phyloP scores from a whole-genome alignment of 92 coral and sea anemone species.

The Nematostella vectensis region DNA sequence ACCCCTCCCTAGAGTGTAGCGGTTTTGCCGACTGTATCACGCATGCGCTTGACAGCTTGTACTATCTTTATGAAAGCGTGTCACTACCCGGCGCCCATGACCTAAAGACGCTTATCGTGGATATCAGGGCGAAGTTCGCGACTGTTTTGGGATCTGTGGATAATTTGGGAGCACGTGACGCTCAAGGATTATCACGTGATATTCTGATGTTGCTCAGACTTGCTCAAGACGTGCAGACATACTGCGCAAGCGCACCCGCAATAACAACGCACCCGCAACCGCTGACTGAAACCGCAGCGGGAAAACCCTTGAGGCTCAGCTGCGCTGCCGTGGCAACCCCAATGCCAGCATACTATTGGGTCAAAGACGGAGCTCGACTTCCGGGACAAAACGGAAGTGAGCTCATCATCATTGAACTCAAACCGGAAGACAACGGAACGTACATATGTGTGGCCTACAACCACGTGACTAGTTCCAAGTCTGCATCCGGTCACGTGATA shows the following conservation, averaged over 20 bases:
- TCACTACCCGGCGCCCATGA: slow-evolving; percentile 33
- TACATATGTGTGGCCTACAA: slow-evolving; percentile 63
- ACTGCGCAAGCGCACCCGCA: slow-evolving; percentile 67
- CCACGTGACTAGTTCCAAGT: slow-evolving; percentile 38
- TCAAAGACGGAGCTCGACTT: slow-evolving; percentile 30
- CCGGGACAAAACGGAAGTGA: slow-evolving; percentile 10
- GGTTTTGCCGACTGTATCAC: slow-evolving; percentile 63
- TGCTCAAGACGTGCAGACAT: slow-evolving; percentile 20
- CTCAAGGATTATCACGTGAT: slow-evolving; percentile 25
- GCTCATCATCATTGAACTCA: slow-evolving; percentile 25
- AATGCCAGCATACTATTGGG: slow-evolving; percentile 44
- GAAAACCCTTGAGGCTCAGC: slow-evolving; percentile 28
- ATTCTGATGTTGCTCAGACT: slow-evolving; percentile 30
- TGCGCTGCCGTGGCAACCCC: slow-evolving; percentile 53
- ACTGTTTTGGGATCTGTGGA: slow-evolving; percentile 19
- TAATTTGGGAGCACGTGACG: slow-evolving; percentile 26
- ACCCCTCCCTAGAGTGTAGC: slow-evolving; percentile 36
- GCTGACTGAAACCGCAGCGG: slow-evolving; percentile 39
- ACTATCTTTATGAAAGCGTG: slow-evolving; percentile 43
- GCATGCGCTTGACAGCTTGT: slow-evolving; percentile 30
- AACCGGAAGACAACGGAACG: slow-evolving; percentile 35
- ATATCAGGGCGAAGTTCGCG: slow-evolving; percentile 12
- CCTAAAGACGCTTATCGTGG: slow-evolving; percentile 7
- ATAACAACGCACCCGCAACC: slow-evolving; percentile 57
- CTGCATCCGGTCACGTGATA: slow-evolving; percentile 39